Evolutionary conservation across 2,888 invertebrate species (phyloP).

Genomic region (Rhagophthalmus giganteus): DNA sequence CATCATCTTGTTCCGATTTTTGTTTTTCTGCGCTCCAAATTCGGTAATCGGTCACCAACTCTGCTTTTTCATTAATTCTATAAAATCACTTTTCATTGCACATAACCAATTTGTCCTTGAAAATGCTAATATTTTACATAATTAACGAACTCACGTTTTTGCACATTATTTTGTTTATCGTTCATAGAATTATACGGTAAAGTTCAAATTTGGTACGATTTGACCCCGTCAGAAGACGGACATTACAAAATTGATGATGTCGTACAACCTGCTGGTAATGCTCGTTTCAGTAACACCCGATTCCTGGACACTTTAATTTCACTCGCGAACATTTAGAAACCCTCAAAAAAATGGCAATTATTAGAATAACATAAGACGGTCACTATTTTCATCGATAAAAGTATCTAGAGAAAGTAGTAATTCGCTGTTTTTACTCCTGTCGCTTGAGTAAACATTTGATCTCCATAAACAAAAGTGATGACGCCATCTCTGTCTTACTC

Average conservation of each 20-base stretch:
- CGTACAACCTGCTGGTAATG: constrained; percentile 29
- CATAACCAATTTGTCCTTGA: constrained; percentile 39
- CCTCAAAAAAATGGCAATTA: constrained; percentile 9
- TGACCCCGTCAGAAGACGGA: constrained; percentile 30
- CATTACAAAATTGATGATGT: constrained; percentile 33
- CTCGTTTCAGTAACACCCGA: constrained; percentile 14
- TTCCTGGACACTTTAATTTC: constrained; percentile 23
- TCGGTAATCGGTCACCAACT: constrained; percentile 42
- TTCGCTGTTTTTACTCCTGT: constrained; percentile 20
- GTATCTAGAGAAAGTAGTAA: constrained; percentile 36
- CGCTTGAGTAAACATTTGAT: constrained; percentile 30
- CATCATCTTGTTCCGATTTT: constrained; percentile 59
- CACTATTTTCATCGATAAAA: constrained; percentile 36
- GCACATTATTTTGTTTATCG: constrained; percentile 13
- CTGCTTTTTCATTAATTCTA: constrained; percentile 35
- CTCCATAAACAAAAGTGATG: constrained; percentile 31
- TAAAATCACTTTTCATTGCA: constrained; percentile 40
- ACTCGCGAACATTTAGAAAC: constrained; percentile 12
- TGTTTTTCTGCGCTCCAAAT: constrained; percentile 42
- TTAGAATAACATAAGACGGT: constrained; percentile 18
- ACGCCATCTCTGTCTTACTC: constrained; percentile 26
- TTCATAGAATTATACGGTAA: constrained; percentile 13
- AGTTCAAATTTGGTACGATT: constrained; percentile 21
- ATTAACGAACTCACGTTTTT: constrained; percentile 21
- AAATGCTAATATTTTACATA: constrained; percentile 32